These are phyloP conservation scores for Lasiurus borealis DNA, from an alignment of 2,113 vertebrate genomes.

Conservation along the genomic window DNA sequence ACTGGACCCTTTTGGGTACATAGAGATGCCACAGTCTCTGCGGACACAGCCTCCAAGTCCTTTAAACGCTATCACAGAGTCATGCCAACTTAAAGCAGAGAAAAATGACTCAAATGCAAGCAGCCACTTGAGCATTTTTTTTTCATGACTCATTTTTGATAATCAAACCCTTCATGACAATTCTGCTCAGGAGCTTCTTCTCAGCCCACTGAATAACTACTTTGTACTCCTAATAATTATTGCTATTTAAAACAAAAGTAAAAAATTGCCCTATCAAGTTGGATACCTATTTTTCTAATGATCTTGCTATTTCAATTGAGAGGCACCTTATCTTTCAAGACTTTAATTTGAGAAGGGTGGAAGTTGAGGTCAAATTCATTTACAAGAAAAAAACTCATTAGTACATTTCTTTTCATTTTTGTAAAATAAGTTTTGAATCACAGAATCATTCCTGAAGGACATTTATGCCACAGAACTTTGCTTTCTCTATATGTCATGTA, in stretches of 20 bases:
- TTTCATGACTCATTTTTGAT: slow-evolving; percentile 34
- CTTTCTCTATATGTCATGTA: background rate
- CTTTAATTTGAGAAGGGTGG: slow-evolving; percentile 55
- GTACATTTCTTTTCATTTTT: slow-evolving; percentile 63
- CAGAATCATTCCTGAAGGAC: slow-evolving; percentile 25
- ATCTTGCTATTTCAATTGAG: slow-evolving; percentile 58
- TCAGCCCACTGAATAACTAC: slow-evolving; percentile 31
- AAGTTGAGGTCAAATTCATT: background rate
- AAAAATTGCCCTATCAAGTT: slow-evolving; percentile 37
- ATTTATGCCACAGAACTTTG: background rate
- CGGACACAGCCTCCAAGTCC: background rate
- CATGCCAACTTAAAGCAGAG: background rate
- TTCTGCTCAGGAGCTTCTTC: background rate
- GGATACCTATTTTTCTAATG: slow-evolving; percentile 56
- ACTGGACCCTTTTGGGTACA: background rate
- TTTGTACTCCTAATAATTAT: slow-evolving; percentile 50
- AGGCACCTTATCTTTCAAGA: slow-evolving; percentile 64
- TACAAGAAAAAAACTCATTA: slow-evolving; percentile 20
- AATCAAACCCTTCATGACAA: slow-evolving; percentile 17
- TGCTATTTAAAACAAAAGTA: slow-evolving; percentile 56
- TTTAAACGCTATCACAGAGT: background rate
- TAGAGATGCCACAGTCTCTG: background rate
- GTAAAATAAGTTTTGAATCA: slow-evolving; percentile 57
- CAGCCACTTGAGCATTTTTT: background rate
- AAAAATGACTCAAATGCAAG: background rate